phyloP scores from a whole-genome alignment of 2,888 invertebrate genomes.

The Diarsia rubi region DNA sequence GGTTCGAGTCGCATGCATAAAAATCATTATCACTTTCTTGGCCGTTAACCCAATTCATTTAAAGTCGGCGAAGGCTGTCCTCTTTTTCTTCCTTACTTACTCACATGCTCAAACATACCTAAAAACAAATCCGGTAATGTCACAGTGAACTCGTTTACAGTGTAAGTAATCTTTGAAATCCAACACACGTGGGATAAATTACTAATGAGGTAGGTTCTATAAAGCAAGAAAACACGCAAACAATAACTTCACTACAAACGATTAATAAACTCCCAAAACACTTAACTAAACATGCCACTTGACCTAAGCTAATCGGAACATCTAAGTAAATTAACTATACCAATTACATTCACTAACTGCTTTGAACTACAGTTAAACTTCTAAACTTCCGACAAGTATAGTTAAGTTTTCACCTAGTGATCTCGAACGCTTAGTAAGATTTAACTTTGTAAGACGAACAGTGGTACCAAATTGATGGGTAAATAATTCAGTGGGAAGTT shows the following conservation, averaged over 20 bases:
- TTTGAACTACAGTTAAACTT: constrained; percentile 62
- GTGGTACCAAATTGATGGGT: constrained; percentile 37
- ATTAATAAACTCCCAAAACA: constrained; percentile 20
- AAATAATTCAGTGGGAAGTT: constrained; percentile 12
- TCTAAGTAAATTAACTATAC: constrained; percentile 56
- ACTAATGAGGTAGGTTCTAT: not conserved
- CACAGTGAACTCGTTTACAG: not conserved
- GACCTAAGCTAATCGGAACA: constrained; percentile 44
- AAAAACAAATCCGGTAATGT: no score
- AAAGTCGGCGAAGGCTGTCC: no score
- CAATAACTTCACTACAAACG: not conserved
- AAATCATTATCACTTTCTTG: no score
- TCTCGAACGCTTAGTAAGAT: constrained; percentile 47
- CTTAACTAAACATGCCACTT: constrained; percentile 26
- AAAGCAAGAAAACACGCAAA: not conserved
- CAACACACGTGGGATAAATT: no score
- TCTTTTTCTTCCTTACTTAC: no score
- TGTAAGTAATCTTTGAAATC: not conserved
- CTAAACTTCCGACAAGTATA: constrained; percentile 39
- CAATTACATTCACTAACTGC: constrained; percentile 62
- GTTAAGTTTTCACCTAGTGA: constrained; percentile 58
- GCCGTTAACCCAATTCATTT: no score
- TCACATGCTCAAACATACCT: not conserved
- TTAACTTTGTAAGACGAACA: constrained; percentile 25
- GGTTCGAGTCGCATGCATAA: no score